Evolutionary conservation across 30 jellyfish, hydroid and myxozoan genomes (phyloP).

Genomic region (Cassiopea xamachana): DNA sequence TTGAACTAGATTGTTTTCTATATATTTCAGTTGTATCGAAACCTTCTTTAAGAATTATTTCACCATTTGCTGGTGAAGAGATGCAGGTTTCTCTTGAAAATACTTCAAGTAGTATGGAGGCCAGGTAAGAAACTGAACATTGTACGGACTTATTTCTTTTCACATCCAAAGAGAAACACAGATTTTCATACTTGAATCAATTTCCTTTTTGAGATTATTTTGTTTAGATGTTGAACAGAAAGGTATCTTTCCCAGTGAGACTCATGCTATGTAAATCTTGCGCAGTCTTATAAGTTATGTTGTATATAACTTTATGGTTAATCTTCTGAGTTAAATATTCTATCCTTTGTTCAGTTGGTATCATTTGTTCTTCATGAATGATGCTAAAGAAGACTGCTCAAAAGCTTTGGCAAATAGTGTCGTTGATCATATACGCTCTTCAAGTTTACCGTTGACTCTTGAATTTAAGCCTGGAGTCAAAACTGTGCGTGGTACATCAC

Average conservation of each 20-base stretch:
- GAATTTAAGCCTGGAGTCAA: slow-evolving; percentile 25
- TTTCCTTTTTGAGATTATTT: too few relatives aligned
- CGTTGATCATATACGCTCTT: background rate
- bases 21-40: background rate
- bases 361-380: background rate
- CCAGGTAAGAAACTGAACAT: too few relatives aligned
- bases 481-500: background rate
- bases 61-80: background rate
- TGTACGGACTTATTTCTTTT: too few relatives aligned
- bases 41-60: background rate
- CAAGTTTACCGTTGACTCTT: slow-evolving; percentile 31
- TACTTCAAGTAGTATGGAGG: background rate
- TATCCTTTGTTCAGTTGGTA: slow-evolving; percentile 9
- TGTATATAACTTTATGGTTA: background rate
- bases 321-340: background rate
- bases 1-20: background rate
- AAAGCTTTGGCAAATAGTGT: background rate
- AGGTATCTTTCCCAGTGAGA: too few relatives aligned
- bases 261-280: too few relatives aligned
- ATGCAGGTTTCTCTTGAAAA: background rate
- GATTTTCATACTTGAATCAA: too few relatives aligned
- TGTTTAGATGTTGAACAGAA: too few relatives aligned
- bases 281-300: too few relatives aligned
- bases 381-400: background rate
- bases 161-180: too few relatives aligned